Evolutionary conservation across 2,888 invertebrate genomes (phyloP).

Genomic region (Erannis defoliaria): DNA sequence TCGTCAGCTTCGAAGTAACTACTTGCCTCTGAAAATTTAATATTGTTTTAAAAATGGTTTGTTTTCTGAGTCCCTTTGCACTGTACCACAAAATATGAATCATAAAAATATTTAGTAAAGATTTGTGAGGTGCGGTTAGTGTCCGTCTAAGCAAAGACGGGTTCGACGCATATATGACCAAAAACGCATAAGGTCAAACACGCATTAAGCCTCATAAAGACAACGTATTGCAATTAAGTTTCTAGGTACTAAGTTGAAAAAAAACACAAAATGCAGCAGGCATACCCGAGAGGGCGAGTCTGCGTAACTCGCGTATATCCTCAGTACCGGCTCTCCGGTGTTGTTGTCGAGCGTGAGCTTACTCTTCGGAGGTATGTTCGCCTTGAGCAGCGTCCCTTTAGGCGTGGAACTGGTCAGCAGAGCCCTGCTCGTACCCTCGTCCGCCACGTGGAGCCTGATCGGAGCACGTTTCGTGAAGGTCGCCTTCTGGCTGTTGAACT

Average conservation of each 20-base stretch:
- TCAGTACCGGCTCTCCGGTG: conserved; percentile 81
- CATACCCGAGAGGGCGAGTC: conserved; percentile 71
- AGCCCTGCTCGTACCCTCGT: conserved; percentile 51
- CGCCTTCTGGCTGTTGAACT: conserved; percentile 74
- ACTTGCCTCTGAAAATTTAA: conserved; percentile 69
- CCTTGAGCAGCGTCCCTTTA: conserved; percentile 69
- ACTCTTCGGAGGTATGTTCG: conserved; percentile 77
- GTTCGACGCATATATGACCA: too few species aligned
- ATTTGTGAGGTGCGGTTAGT: too few species aligned
- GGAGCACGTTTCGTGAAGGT: conserved; percentile 68
- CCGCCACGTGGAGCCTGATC: conserved; percentile 65
- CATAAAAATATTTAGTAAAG: too few species aligned
- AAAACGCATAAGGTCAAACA: too few species aligned
- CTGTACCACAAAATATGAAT: too few species aligned
- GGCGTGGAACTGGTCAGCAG: conserved; percentile 48
- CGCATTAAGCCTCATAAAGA: too few species aligned
- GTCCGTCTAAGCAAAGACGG: too few species aligned
- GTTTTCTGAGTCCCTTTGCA: too few species aligned
- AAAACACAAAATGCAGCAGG: not conserved
- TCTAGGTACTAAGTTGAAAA: not conserved
- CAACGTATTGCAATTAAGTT: too few species aligned
- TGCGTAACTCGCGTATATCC: conserved; percentile 84
- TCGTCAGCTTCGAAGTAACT: conserved; percentile 61
- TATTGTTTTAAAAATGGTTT: too few species aligned
- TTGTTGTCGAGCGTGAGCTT: conserved; percentile 78